These are phyloP conservation scores for Dendrocopos noguchii DNA, from an alignment of 2,113 vertebrate genomes.

Conservation along the genomic window DNA sequence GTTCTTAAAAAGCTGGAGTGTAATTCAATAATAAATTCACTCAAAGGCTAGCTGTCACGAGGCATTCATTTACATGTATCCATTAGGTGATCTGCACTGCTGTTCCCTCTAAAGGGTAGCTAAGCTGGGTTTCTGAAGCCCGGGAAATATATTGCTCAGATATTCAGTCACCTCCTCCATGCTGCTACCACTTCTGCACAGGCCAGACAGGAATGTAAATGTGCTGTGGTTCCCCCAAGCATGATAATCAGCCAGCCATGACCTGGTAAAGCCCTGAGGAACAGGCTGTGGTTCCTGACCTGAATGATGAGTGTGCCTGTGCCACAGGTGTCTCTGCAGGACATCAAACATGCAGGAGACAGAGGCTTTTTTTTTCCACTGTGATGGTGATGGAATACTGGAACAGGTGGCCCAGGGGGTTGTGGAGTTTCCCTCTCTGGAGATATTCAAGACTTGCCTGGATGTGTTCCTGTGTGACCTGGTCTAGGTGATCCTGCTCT, in stretches of 20 bases:
- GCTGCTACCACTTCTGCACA: background rate
- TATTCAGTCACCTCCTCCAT: background rate
- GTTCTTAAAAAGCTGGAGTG: constrained; percentile 71
- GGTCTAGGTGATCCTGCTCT: too few relatives aligned
- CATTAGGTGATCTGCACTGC: constrained; percentile 63
- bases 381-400: too few relatives aligned
- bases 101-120: constrained; percentile 23
- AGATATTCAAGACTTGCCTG: too few relatives aligned
- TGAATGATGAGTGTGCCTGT: background rate
- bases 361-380: background rate
- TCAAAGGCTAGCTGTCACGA: constrained; percentile 73
- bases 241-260: background rate
- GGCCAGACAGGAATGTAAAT: background rate
- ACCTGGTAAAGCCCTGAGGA: background rate
- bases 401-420: too few relatives aligned
- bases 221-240: background rate
- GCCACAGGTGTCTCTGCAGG: background rate
- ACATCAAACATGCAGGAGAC: background rate
- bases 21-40: constrained; percentile 81
- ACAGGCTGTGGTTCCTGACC: background rate
- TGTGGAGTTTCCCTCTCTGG: too few relatives aligned
- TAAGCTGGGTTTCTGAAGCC: background rate
- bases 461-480: too few relatives aligned
- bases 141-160: background rate
- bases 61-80: constrained; percentile 74